Evolutionary conservation across 2,797 vertebrate genomes (phyloP), one percentile per base, ranked within the genome.

Genomic region (Cottoperca gobio): DNA sequence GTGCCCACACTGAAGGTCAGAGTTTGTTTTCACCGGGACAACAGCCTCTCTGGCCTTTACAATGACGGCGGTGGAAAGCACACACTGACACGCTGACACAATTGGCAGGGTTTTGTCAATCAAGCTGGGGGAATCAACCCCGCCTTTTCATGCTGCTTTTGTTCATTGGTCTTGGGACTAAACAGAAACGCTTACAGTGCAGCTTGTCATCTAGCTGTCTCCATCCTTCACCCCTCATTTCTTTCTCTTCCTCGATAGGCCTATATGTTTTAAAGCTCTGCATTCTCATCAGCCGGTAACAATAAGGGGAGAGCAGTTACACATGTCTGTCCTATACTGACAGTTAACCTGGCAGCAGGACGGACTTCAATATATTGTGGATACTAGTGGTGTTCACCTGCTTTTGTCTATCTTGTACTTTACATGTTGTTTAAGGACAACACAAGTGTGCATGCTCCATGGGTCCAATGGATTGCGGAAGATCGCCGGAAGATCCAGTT

Each of bases 11-110:
- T 69, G 64, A 80, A 70, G 68, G 73, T 83, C 84, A 75, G 72
- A 78, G 72, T 72, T 80, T 78, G 76, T 79, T 83, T 82, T 82
- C 81, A 52, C 50, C 49, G 59, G 28, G 39, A 78, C 70, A 57
- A 54, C 78, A 61, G 59, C 57, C 60, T 71, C 52, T 52, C 54
- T 62, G 1, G 79, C 64, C 76, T 70, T 73, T 55, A 66, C 84
- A 65, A 64, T 89, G 84, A 86, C 73, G 81, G 24, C 57, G 68
- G 90, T 87, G 89, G 85, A 84, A 87, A 90, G 91, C 86, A 88
- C 90, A 3, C 78, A 53, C 88, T 91, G 91, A 86, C 92, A 94
- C 89, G 83, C 87, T 76, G 77, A 91, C 86, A 92, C 91, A 91
- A 89, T 83, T 86, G 89, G 75, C 83, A 63, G 69, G 49, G 72